Evolutionary conservation across 2,888 invertebrate genomes (phyloP).

Genomic region (Adelognathus sp.): DNA sequence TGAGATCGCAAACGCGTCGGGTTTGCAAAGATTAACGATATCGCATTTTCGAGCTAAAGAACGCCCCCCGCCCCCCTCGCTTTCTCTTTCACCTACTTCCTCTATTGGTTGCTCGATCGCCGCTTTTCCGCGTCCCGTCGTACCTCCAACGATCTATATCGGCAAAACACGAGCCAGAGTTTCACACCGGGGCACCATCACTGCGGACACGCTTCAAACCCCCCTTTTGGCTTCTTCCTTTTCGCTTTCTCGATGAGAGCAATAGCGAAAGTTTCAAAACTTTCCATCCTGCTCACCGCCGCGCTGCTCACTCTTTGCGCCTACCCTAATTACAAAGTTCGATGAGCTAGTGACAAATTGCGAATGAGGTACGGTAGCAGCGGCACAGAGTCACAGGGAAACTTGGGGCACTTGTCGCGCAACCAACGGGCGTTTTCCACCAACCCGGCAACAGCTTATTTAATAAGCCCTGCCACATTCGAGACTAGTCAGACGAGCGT

Average conservation of each 20-base stretch:
- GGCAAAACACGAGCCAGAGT: not conserved
- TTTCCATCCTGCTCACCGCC: slow-evolving; percentile 44
- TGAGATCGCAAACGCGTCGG: not conserved
- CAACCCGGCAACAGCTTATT: not conserved
- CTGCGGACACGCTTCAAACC: not conserved
- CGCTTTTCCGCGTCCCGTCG: not conserved
- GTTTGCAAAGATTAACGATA: slow-evolving; percentile 25
- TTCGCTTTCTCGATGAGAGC: not conserved
- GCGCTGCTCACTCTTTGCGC: slow-evolving; percentile 3
- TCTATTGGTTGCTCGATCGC: not conserved
- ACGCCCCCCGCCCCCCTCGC: not conserved
- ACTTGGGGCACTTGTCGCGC: too few relatives aligned
- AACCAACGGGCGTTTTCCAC: slow-evolving; percentile 12
- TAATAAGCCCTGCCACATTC: not conserved
- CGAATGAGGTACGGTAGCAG: not conserved
- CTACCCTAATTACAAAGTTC: slow-evolving; percentile 29
- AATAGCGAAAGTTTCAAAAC: slow-evolving; percentile 18
- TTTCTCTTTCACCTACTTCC: slow-evolving; percentile 2
- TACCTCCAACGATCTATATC: slow-evolving; percentile 26
- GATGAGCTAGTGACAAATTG: slow-evolving; percentile 33
- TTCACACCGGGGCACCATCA: not conserved
- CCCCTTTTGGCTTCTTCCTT: not conserved
- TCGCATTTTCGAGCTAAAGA: not conserved
- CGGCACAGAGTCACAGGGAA: too few relatives aligned
- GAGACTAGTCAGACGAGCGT: not conserved